These are phyloP conservation scores for Percopsis transmontana DNA, from an alignment of 2,113 vertebrate species.

Conservation along the genomic window DNA sequence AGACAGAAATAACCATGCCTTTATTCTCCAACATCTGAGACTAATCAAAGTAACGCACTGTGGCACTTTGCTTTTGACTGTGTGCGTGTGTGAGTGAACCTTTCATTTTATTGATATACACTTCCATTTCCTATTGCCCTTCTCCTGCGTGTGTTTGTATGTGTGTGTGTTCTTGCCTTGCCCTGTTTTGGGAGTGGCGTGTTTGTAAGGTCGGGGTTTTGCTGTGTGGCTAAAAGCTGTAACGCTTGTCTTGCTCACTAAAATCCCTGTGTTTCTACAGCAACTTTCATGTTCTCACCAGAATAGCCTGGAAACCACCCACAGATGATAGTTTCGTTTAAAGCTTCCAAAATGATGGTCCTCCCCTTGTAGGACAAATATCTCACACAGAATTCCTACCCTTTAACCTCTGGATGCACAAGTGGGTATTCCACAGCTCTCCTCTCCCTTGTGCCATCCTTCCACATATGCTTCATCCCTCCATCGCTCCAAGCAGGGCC, in stretches of 20 bases:
- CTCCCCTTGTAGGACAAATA: too few species aligned
- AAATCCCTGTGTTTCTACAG: background rate
- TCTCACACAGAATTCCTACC: background rate
- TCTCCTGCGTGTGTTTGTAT: background rate
- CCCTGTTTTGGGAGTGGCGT: constrained; percentile 6
- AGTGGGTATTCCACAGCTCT: background rate
- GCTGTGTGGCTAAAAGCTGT: background rate
- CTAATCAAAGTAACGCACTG: constrained; percentile 11
- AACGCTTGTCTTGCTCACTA: background rate
- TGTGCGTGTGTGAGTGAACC: background rate
- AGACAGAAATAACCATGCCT: constrained; percentile 21
- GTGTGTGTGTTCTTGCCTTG: constrained; percentile 4
- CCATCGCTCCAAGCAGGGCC: background rate
- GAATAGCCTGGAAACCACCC: background rate
- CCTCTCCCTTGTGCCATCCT: background rate
- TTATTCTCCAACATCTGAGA: constrained; percentile 36
- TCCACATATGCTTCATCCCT: background rate
- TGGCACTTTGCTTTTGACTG: constrained; percentile 7
- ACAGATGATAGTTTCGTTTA: background rate
- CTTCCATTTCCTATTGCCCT: background rate
- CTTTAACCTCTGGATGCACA: background rate
- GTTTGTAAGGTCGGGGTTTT: constrained; percentile 1
- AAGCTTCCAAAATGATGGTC: background rate
- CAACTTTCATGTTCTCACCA: constrained; percentile 3
- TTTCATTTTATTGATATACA: background rate